Percentiles rank a stretch among this genome's conserved stretches.
Conservation (phyloP, 2,888 invertebrate genomes). For the Crocallis elinguaria region DNA sequence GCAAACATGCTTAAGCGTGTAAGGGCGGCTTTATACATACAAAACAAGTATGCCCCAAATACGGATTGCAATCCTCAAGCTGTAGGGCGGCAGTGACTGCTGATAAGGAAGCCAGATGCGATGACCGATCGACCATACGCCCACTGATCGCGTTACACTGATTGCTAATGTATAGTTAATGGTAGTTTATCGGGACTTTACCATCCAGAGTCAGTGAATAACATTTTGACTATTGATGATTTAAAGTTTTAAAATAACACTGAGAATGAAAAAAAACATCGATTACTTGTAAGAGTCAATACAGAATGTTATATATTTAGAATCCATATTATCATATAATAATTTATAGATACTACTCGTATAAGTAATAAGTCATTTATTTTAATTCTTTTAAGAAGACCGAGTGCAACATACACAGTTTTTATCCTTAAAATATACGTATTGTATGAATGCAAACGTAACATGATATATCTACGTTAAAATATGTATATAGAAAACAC, state of each 20-base stretch:
- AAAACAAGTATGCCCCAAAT: conserved; percentile 6
- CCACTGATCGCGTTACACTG: conserved; percentile 69
- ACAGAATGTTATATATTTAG: no score
- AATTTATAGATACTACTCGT: no score
- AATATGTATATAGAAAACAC: no score
- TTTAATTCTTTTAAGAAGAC: no score
- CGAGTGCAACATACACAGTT: not conserved
- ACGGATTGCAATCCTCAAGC: conserved; percentile 40
- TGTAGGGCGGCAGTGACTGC: conserved; percentile 52
- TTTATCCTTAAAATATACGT: not conserved
- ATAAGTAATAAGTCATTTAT: no score
- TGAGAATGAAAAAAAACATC: not conserved
- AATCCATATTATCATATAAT: no score
- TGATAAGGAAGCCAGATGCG: conserved; percentile 71
- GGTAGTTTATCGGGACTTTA: conserved; percentile 32
- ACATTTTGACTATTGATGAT: not conserved
- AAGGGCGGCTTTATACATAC: not conserved
- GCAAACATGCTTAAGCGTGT: no score
- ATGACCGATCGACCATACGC: conserved; percentile 54
- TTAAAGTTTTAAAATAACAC: not conserved
- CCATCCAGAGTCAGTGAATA: conserved; percentile 13
- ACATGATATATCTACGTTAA: not conserved
- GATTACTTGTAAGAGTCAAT: not conserved
- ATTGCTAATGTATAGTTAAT: conserved; percentile 38
- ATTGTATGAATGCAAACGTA: not conserved